Evolutionary conservation across 2,888 invertebrate genomes (phyloP).

Genomic region (Coleophora flavipennella): DNA sequence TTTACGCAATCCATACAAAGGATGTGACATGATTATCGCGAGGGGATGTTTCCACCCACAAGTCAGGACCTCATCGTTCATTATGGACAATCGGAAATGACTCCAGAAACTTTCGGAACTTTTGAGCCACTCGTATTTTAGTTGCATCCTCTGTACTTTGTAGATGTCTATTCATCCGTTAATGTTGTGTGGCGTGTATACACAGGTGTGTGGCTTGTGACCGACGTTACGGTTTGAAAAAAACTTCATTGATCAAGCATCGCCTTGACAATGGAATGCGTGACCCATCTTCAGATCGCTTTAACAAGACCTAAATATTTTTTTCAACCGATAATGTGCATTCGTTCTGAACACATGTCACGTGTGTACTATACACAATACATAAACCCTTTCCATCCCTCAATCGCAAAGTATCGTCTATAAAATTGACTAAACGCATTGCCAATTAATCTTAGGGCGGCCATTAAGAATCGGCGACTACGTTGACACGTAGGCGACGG

Average conservation of each 20-base stretch:
- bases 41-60: slow-evolving; percentile 73
- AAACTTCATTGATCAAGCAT: slow-evolving; percentile 10
- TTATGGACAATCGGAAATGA: slow-evolving; percentile 65
- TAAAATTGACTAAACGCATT: slow-evolving; percentile 30
- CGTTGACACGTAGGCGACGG: slow-evolving; percentile 52
- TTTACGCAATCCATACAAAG: slow-evolving; percentile 55
- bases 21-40: slow-evolving; percentile 46
- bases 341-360: too few relatives aligned
- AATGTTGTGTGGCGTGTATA: slow-evolving; percentile 32
- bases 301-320: too few relatives aligned
- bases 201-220: slow-evolving; percentile 41
- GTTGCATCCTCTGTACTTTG: slow-evolving; percentile 15
- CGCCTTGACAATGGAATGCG: too few relatives aligned
- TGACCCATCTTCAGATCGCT: too few relatives aligned
- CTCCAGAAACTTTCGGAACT: slow-evolving; percentile 49
- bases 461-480: slow-evolving; percentile 52
- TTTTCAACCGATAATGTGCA: too few relatives aligned
- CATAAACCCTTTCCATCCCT: slow-evolving; percentile 25
- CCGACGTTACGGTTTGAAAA: not conserved
- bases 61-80: slow-evolving; percentile 61
- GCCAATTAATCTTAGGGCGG: slow-evolving; percentile 37
- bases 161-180: slow-evolving; percentile 19
- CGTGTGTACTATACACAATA: too few relatives aligned
- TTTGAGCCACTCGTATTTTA: slow-evolving; percentile 51
- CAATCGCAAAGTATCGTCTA: slow-evolving; percentile 18